Percentiles rank a stretch among this genome's conserved stretches.
Evolutionary conservation across 2,113 vertebrate genomes (phyloP).

Genomic region (Festucalex cinctus): DNA sequence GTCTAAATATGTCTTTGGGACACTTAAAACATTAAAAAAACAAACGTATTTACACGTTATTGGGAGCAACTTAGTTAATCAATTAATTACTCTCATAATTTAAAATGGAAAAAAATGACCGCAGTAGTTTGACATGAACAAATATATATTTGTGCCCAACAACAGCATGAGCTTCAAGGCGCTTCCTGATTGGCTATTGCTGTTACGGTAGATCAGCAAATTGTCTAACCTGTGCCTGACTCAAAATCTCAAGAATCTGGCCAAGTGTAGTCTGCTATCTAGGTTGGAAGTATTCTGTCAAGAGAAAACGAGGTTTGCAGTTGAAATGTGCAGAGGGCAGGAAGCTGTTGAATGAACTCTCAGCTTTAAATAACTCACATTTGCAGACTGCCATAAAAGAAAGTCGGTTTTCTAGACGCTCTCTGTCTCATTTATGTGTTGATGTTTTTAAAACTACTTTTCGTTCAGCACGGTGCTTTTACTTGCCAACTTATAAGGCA

Average conservation of each 20-base stretch:
- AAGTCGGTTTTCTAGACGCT: background rate
- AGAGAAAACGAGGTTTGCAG: background rate
- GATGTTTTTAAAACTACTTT: background rate
- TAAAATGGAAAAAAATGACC: no score
- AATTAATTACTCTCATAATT: no score
- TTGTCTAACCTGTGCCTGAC: background rate
- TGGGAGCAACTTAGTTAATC: no score
- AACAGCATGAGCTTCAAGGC: background rate
- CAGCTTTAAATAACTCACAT: constrained; percentile 3
- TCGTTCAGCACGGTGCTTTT: background rate
- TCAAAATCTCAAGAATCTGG: background rate
- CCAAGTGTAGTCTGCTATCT: background rate
- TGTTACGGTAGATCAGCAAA: background rate
- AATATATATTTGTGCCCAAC: background rate
- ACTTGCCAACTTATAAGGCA: background rate
- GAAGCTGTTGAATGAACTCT: constrained; percentile 11
- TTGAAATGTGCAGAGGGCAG: constrained; percentile 2
- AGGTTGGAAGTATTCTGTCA: background rate
- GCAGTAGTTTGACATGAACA: no score
- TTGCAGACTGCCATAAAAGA: background rate
- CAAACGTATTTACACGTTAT: no score
- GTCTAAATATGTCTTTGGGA: no score
- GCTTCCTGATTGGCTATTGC: background rate
- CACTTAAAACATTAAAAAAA: no score
- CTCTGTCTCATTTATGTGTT: background rate